Base-by-base conservation (phyloP, 1,140 invertebrate species). In the Aphelenchoides fujianensis region DNA sequence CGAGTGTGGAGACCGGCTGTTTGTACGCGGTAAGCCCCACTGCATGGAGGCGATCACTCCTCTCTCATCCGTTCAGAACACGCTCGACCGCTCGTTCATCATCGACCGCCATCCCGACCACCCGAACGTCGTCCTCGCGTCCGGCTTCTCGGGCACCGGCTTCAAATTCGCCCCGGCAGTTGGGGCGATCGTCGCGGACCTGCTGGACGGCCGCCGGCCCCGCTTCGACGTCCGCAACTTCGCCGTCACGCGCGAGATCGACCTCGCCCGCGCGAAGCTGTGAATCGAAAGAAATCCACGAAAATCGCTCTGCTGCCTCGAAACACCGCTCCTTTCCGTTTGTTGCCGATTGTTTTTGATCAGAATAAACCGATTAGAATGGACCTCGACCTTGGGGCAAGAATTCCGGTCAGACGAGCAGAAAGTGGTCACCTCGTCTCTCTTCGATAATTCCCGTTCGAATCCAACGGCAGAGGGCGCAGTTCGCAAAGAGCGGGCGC, bases 131-230 rank as follows among this genome's bases (percentile, higher is more conserved):
- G 63, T 80, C 27, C 53, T 82, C 41, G 77, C 34, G n/a, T 75
- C 76, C 2, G 78, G 78, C 1, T 79, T 80, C 34, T 79, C 73
- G 27, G 78, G 78, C 1, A 82, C 77, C 12, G 79, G 79, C 37
- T 80, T 80, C 63, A 80, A 80, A 64, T 82, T 82, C 59, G 79
- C 54, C 7, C 53, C 69, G 30, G 69, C 69, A 3, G 55, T 80
- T 41, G 79, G 79, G n/a, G 36, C 70, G 32, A 82, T 80, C 36
- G 34, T 80, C 3, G 61, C 57, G 9, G 31, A 70, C 31, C 62
- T 79, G 70, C 52, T 52, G 19, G 34, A 78, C 27, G 66, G 41
- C 3, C 67, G 71, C 34, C 7, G 5, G 12, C 28, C 62, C 0
- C n/a, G 28, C 3, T 67, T 27, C 28, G 48, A 68, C 23, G 16